Conservation (phyloP, 2,797 vertebrate species). For the Sarcoramphus papa region DNA sequence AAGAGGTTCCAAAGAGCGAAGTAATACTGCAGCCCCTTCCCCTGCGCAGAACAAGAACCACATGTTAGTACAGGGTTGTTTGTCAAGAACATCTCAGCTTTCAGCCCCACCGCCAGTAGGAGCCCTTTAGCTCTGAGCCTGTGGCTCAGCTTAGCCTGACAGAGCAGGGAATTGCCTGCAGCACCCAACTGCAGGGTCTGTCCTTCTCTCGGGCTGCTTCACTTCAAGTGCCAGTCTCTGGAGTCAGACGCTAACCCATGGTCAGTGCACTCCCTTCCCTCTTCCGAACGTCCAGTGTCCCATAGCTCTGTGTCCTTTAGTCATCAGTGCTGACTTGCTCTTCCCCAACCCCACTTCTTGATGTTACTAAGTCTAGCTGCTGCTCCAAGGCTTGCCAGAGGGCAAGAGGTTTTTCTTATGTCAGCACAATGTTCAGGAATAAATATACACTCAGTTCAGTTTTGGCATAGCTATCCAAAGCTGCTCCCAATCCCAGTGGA, state of each 20-base stretch:
- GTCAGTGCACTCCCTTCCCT: not conserved
- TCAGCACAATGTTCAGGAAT: not conserved
- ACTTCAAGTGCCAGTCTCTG: not conserved
- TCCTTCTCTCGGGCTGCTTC: rapidly evolving
- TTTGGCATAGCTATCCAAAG: not conserved
- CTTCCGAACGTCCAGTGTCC: not conserved
- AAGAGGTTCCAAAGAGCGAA: constrained; percentile 91
- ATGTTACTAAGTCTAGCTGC: not conserved
- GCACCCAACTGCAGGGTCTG: not conserved
- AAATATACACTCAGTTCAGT: not conserved
- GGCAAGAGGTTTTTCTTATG: not conserved
- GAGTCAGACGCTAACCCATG: rapidly evolving
- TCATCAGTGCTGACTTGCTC: not conserved
- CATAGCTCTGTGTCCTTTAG: not conserved
- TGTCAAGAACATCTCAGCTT: not conserved
- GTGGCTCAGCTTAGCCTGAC: rapidly evolving
- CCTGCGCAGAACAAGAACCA: constrained; percentile 69
- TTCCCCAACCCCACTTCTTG: not conserved
- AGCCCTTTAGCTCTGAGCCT: not conserved
- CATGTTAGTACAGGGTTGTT: not conserved
- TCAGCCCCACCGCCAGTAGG: not conserved
- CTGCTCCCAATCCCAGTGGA: constrained; percentile 20
- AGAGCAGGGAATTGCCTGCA: not conserved
- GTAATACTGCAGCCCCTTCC: constrained; percentile 89
- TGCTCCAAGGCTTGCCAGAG: constrained; percentile 11